Evolutionary conservation across 2,888 invertebrate species (phyloP).

Genomic region (Erpobdella octoculata): DNA sequence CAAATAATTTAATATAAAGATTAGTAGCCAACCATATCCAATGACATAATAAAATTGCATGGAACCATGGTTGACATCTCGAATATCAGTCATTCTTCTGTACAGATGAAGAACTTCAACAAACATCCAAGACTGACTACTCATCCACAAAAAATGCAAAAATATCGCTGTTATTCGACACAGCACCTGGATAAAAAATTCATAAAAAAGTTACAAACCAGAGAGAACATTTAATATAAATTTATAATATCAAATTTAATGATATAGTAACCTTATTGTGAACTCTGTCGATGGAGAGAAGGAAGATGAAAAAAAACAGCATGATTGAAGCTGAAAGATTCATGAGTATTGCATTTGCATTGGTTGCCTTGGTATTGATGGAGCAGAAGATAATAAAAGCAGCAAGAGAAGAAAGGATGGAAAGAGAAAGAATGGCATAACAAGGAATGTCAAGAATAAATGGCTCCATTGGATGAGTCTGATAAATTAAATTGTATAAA

Average conservation of each 20-base stretch:
- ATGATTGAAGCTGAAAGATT: not conserved
- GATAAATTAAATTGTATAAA: no score
- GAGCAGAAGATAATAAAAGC: slow-evolving; percentile 8
- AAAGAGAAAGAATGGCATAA: not conserved
- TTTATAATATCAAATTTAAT: not conserved
- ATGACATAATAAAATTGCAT: slow-evolving; percentile 69
- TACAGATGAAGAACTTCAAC: slow-evolving; percentile 75
- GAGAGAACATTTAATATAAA: not conserved
- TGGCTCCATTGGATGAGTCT: not conserved
- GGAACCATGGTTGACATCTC: slow-evolving; percentile 89
- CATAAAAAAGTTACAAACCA: not conserved
- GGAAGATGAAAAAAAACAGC: slow-evolving; percentile 1
- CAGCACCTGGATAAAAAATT: slow-evolving; percentile 8
- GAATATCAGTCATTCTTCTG: slow-evolving; percentile 84
- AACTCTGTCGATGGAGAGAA: slow-evolving; percentile 3
- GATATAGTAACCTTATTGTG: not conserved
- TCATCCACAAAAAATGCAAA: slow-evolving; percentile 68
- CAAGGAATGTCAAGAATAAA: not conserved
- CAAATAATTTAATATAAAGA: no score
- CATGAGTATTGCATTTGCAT: not conserved
- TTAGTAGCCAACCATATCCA: slow-evolving; percentile 27
- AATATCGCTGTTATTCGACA: slow-evolving; percentile 60
- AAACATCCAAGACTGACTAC: slow-evolving; percentile 56
- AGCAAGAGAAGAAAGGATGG: not conserved
- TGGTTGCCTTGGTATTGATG: not conserved